Conservation (phyloP, 2,797 vertebrate species). For the Mallotus villosus region DNA sequence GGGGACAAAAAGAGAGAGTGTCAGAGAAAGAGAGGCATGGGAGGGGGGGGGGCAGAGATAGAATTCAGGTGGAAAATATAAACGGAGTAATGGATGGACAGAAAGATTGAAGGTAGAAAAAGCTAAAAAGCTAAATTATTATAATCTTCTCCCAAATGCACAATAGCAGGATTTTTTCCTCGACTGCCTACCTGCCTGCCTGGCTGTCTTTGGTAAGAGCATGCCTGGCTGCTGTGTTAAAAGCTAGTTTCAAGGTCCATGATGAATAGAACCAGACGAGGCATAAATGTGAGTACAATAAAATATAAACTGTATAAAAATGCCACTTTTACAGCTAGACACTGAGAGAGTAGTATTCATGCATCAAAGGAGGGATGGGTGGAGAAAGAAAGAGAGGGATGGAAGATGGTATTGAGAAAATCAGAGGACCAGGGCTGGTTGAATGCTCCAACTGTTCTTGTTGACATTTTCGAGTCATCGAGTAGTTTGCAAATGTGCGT, state of each 20-base stretch:
- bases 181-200: slow-evolving; percentile 7
- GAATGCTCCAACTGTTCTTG: too few relatives aligned
- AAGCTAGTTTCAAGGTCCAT: slow-evolving; percentile 1
- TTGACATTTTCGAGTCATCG: not conserved
- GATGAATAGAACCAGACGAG: not conserved
- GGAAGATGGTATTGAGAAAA: too few relatives aligned
- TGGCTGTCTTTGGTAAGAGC: slow-evolving; percentile 14
- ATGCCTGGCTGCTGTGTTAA: not conserved
- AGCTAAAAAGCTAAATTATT: not conserved
- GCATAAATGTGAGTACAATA: too few relatives aligned
- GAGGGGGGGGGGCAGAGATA: too few relatives aligned
- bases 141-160: slow-evolving; percentile 17
- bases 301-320: too few relatives aligned
- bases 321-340: too few relatives aligned
- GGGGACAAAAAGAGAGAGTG: not conserved
- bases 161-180: slow-evolving; percentile 30
- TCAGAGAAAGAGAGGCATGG: not conserved
- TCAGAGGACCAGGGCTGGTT: too few relatives aligned
- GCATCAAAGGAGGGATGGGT: not conserved
- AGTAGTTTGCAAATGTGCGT: too few relatives aligned
- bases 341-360: too few relatives aligned
- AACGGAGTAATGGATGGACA: slow-evolving; percentile 22
- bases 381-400: not conserved
- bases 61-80: not conserved
- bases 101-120: slow-evolving; percentile 6